A percentile compares a stretch with the other conserved stretches of the same genome.
Conservation (phyloP, 2,113 vertebrate genomes). For the Datnioides undecimradiatus region DNA sequence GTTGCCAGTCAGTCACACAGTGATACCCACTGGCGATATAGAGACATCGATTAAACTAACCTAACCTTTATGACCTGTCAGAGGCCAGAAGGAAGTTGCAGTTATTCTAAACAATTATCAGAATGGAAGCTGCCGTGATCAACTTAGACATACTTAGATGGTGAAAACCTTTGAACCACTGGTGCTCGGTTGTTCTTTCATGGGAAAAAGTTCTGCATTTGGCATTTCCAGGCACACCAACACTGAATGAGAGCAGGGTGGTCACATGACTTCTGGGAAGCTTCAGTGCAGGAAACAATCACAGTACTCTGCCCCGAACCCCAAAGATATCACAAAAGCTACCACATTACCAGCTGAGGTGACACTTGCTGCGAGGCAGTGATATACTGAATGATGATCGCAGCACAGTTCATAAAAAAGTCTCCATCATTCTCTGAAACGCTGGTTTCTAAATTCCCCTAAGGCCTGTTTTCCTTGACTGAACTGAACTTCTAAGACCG, state of each 20-base stretch:
- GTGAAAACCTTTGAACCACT: neutral
- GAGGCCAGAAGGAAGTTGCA: no score
- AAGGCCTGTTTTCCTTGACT: conserved; percentile 1
- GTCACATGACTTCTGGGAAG: conserved; percentile 9
- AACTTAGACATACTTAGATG: neutral
- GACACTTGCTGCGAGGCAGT: neutral
- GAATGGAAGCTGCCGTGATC: no score
- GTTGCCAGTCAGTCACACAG: no score
- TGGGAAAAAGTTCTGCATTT: neutral
- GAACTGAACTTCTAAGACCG: neutral
- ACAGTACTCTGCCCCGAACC: neutral
- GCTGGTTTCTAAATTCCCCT: neutral
- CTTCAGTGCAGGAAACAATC: neutral
- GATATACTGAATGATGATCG: neutral
- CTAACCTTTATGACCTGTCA: no score
- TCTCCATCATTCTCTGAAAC: neutral
- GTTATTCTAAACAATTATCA: no score
- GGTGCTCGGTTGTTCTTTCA: neutral
- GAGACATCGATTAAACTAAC: no score
- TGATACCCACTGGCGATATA: no score
- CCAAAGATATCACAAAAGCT: neutral
- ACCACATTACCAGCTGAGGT: conserved; percentile 1
- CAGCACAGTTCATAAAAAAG: neutral
- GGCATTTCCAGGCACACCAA: neutral
- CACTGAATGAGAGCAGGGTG: neutral